Evolutionary conservation across 1,140 invertebrate species (phyloP).

Genomic region (Stegodyphus dumicola): DNA sequence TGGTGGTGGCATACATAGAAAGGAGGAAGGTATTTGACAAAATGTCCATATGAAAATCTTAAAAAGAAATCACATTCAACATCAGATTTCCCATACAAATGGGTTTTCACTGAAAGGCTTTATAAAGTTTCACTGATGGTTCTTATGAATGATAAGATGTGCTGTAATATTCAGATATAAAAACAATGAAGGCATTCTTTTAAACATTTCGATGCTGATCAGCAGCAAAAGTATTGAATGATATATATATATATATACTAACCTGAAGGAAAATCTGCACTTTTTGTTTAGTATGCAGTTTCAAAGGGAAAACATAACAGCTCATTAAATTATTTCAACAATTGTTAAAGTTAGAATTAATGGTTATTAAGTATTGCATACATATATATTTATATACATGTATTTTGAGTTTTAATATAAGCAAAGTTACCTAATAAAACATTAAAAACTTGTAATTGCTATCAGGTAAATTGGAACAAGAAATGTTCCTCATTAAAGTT

Average conservation of each 20-base stretch:
- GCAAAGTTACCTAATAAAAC: not conserved
- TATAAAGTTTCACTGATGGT: constrained; percentile 32
- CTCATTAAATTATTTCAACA: not conserved
- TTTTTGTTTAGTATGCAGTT: not conserved
- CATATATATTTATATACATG: not conserved
- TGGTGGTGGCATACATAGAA: constrained; percentile 30
- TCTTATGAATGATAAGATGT: constrained; percentile 21
- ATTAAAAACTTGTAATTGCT: constrained; percentile 6
- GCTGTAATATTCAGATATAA: constrained; percentile 22
- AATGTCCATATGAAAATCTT: constrained; percentile 32
- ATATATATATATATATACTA: not conserved
- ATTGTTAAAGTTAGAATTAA: not conserved
- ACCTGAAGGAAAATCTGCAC: not conserved
- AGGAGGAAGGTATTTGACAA: constrained; percentile 6
- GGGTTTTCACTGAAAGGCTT: not conserved
- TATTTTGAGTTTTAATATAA: constrained; percentile 4
- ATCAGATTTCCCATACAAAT: constrained; percentile 2
- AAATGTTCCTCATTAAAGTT: too few relatives aligned
- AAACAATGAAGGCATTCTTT: constrained; percentile 39
- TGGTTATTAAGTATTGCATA: constrained; percentile 8
- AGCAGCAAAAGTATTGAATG: constrained; percentile 3
- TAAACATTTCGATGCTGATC: constrained; percentile 25
- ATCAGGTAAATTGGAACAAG: not conserved
- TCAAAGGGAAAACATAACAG: constrained; percentile 5
- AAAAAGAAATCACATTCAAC: constrained; percentile 36